These are phyloP conservation scores for Eumeta japonica DNA, from an alignment of 1,140 invertebrate genomes.

Conservation along the genomic window DNA sequence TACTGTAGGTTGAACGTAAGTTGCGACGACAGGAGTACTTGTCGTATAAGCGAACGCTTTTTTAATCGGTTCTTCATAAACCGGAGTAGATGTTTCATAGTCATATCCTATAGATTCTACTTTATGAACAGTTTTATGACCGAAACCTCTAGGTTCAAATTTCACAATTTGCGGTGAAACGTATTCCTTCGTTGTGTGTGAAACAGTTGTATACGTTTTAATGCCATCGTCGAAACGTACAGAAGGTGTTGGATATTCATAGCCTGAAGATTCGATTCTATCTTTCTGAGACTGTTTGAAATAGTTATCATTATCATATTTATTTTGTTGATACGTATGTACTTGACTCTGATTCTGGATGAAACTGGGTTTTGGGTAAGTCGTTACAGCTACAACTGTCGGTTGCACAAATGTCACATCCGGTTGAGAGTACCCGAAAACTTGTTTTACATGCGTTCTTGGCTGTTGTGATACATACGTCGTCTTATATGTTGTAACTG, in stretches of 20 bases:
- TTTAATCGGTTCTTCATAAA: constrained; percentile 48
- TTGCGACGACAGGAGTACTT: constrained; percentile 22
- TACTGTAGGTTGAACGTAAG: constrained; percentile 24
- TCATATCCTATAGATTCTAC: constrained; percentile 24
- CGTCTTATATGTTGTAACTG: constrained; percentile 29
- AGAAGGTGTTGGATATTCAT: constrained; percentile 46
- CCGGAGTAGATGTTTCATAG: constrained; percentile 29
- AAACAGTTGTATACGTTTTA: constrained; percentile 26
- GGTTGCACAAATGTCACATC: constrained; percentile 45
- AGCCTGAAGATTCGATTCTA: constrained; percentile 30
- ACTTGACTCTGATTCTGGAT: constrained; percentile 29
- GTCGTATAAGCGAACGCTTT: constrained; percentile 55
- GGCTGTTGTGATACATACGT: constrained; percentile 38
- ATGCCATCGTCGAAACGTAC: constrained; percentile 43
- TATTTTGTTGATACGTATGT: constrained; percentile 19
- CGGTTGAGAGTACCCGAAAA: constrained; percentile 44
- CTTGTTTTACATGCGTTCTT: constrained; percentile 41
- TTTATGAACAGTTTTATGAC: constrained; percentile 34
- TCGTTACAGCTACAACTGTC: constrained; percentile 24
- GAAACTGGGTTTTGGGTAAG: constrained; percentile 24
- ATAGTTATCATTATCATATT: constrained; percentile 19
- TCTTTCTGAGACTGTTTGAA: constrained; percentile 10
- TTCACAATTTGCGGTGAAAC: constrained; percentile 4
- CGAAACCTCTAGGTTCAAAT: constrained; percentile 30
- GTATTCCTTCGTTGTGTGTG: constrained; percentile 17